Evolutionary conservation across 2,113 vertebrate species (phyloP).

Genomic region (Hippopotamus amphibius): DNA sequence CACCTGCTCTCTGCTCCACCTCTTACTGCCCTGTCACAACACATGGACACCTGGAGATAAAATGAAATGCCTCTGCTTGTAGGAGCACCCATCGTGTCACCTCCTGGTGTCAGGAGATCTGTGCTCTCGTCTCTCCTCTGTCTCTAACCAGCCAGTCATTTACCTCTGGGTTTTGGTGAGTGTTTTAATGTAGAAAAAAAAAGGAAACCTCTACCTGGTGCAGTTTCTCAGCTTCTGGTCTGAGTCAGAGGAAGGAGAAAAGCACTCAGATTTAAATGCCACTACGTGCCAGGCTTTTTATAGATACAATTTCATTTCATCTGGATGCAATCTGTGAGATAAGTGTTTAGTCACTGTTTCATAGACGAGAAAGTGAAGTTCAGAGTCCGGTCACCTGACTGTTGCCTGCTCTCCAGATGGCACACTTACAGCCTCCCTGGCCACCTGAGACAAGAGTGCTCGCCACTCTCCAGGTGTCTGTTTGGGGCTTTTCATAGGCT

Average conservation of each 20-base stretch:
- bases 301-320: neutral
- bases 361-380: conserved; percentile 25
- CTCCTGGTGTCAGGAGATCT: neutral
- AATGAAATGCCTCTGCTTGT: neutral
- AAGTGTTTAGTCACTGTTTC: neutral
- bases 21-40: neutral
- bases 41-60: neutral
- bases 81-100: accelerated
- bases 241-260: conserved; percentile 66
- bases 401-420: neutral
- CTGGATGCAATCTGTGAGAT: neutral
- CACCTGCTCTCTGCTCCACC: neutral
- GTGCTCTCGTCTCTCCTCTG: neutral
- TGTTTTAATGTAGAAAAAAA: conserved; percentile 33
- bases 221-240: conserved; percentile 28
- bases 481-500: neutral
- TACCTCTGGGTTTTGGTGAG: neutral
- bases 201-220: conserved; percentile 41
- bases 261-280: conserved; percentile 20
- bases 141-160: neutral
- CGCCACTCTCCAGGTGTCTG: too few relatives aligned
- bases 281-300: conserved; percentile 59
- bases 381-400: neutral
- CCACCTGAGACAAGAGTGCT: neutral
- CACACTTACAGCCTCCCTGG: neutral